Percentiles rank a stretch among this genome's conserved stretches.
These are phyloP conservation scores for Sipunculus nudus DNA, from an alignment of 2,888 invertebrate genomes.

Conservation along the genomic window DNA sequence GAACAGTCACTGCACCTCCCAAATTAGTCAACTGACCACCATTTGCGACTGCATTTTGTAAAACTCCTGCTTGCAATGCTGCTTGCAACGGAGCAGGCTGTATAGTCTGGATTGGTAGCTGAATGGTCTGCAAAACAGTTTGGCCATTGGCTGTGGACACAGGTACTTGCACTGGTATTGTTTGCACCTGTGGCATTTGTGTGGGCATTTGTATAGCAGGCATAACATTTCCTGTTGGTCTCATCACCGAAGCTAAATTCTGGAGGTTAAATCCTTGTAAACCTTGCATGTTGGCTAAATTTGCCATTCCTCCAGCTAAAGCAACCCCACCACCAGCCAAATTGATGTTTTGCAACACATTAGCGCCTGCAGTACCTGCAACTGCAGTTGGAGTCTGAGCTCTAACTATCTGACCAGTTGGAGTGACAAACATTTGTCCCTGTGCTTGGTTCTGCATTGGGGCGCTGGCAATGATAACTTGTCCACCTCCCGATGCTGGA, in stretches of 20 bases:
- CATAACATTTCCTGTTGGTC: slow-evolving; percentile 53
- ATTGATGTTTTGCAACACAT: slow-evolving; percentile 76
- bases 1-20: too few relatives aligned
- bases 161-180: slow-evolving; percentile 85
- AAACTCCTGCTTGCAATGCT: too few relatives aligned
- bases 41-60: too few relatives aligned
- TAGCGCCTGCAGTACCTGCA: slow-evolving; percentile 69
- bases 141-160: slow-evolving; percentile 87
- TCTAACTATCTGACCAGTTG: slow-evolving; percentile 77
- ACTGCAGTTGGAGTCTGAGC: slow-evolving; percentile 70
- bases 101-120: slow-evolving; percentile 87
- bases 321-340: slow-evolving; percentile 29
- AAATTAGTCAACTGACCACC: too few relatives aligned
- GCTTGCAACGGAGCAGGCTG: slow-evolving; percentile 64
- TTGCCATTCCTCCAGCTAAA: slow-evolving; percentile 29
- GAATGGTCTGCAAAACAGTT: slow-evolving; percentile 94
- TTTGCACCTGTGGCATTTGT: slow-evolving; percentile 37
- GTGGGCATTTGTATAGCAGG: slow-evolving; percentile 76
- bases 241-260: slow-evolving; percentile 69
- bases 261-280: slow-evolving; percentile 68
- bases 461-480: slow-evolving; percentile 1
- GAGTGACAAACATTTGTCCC: slow-evolving; percentile 66
- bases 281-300: slow-evolving; percentile 72
- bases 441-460: not conserved
- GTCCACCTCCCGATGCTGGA: slow-evolving; percentile 2